Conservation (phyloP, 2,113 vertebrate genomes). For the Ivindomyrus marchei region DNA sequence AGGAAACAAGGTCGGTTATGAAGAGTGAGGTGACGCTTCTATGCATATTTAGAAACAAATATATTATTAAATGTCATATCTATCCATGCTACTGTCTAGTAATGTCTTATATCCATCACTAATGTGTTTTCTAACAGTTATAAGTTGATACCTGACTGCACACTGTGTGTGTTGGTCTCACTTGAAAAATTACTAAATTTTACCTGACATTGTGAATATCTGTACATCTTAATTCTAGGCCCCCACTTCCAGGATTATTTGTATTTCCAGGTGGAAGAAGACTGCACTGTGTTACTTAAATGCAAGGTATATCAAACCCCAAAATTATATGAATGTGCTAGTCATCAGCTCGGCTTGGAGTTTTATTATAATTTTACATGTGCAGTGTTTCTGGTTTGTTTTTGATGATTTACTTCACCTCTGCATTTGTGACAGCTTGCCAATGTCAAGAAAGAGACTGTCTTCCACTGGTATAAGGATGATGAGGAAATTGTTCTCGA, state of each 20-base stretch:
- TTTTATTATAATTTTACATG: neutral
- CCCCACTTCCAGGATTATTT: constrained; percentile 86
- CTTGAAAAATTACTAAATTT: neutral
- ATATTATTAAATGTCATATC: neutral
- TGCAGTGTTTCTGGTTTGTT: neutral
- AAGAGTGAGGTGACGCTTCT: neutral
- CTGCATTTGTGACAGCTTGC: constrained; percentile 65
- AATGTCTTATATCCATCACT: neutral
- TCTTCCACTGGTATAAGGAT: constrained; percentile 87
- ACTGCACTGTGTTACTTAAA: constrained; percentile 77
- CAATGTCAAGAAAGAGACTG: constrained; percentile 84
- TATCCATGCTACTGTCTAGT: neutral
- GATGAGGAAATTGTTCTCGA: constrained; percentile 69
- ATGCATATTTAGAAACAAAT: neutral
- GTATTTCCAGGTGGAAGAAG: constrained; percentile 76
- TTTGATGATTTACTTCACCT: neutral
- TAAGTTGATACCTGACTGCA: neutral
- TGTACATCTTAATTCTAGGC: constrained; percentile 54
- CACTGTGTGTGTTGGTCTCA: neutral
- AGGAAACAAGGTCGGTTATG: constrained; percentile 81
- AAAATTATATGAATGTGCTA: neutral
- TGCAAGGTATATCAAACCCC: constrained; percentile 70
- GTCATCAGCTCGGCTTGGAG: constrained; percentile 53
- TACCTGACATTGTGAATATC: neutral
- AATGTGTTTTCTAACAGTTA: neutral